Evolutionary conservation across 2,113 vertebrate species (phyloP), one percentile per base, ranked within the genome.

Genomic region (Himantopus leucocephalus): DNA sequence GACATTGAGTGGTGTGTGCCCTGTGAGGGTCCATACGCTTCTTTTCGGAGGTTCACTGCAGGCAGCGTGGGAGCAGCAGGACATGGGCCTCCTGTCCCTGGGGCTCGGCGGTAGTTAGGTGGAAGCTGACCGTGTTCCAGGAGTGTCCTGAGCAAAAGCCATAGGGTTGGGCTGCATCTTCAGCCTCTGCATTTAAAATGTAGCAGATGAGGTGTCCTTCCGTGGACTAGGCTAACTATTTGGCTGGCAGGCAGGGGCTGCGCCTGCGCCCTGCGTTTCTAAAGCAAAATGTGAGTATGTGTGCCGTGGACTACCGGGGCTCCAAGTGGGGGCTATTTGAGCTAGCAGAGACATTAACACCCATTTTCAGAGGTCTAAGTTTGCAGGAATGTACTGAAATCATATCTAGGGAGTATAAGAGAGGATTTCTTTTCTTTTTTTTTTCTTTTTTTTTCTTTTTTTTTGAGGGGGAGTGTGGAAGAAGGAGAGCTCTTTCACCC

Each of bases 61-160:
- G 34, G 39, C 23, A 41, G 34, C 0, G 2, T 13, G 23, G 30
- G 26, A 70, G 76, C 60, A 70, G 55, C 3, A 4, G 62, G 39
- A 13, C 16, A 9, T 0, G 6, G 14, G 4, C 20, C 5, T 62
- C 14, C 41, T 63, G 32, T 19, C 26, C n/a, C 37, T 35, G 37
- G 13, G 47, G 12, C 53, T 76, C 48, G 32, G 23, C 2, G 0
- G n/a, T 30, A 18, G 18, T 15, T 56, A 1, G 1, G 34, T 48
- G 50, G 70, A 35, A 75, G 45, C 8, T 76, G 58, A 20, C 29
- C 22, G 0, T 37, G 35, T 27, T n/a, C 50, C 11, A 18, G 26
- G 34, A 56, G 55, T 5, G 16, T 50, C 45, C 59, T 68, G 52
- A 73, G 30, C 39, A 55, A 8, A 8, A 60, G 70, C 24, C 26